Percentiles rank a stretch among this genome's conserved stretches.
Evolutionary conservation across 2,888 invertebrate genomes (phyloP).

Genomic region (Hypolimnas misippus): DNA sequence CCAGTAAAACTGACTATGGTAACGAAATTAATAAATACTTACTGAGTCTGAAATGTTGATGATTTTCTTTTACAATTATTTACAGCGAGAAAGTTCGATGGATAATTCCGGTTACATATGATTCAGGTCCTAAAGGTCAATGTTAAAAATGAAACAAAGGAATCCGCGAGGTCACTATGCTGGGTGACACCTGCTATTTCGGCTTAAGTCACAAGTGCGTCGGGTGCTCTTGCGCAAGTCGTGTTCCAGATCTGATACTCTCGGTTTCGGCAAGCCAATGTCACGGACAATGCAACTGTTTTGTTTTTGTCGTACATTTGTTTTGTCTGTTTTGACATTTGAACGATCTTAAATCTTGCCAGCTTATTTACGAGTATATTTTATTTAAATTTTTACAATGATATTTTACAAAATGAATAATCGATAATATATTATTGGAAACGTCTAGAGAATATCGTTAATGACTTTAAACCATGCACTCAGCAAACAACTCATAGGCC

Average conservation of each 20-base stretch:
- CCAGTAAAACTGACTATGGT: too few species aligned
- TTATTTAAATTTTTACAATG: not conserved
- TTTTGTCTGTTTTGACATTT: conserved; percentile 28
- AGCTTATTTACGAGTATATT: not conserved
- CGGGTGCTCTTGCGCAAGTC: conserved; percentile 50
- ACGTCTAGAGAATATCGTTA: conserved; percentile 34
- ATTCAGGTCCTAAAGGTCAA: conserved; percentile 36
- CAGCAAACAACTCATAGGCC: conserved; percentile 43
- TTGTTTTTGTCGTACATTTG: conserved; percentile 43
- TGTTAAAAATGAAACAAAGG: conserved; percentile 39
- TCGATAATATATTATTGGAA: conserved; percentile 18
- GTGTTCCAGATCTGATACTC: conserved; percentile 67
- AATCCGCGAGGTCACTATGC: conserved; percentile 39
- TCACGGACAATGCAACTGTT: conserved; percentile 64
- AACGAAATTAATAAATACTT: not conserved
- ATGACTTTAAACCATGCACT: conserved; percentile 37
- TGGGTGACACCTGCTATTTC: conserved; percentile 37
- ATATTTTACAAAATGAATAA: not conserved
- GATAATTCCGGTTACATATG: conserved; percentile 21
- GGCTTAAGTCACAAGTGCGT: conserved; percentile 23
- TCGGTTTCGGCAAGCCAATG: conserved; percentile 70
- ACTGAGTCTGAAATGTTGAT: not conserved
- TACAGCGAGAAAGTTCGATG: conserved; percentile 2
- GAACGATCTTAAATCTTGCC: conserved; percentile 14
- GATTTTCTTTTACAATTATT: not conserved